phyloP scores from a whole-genome alignment of 2,113 vertebrate species.

The Carassius auratus region DNA sequence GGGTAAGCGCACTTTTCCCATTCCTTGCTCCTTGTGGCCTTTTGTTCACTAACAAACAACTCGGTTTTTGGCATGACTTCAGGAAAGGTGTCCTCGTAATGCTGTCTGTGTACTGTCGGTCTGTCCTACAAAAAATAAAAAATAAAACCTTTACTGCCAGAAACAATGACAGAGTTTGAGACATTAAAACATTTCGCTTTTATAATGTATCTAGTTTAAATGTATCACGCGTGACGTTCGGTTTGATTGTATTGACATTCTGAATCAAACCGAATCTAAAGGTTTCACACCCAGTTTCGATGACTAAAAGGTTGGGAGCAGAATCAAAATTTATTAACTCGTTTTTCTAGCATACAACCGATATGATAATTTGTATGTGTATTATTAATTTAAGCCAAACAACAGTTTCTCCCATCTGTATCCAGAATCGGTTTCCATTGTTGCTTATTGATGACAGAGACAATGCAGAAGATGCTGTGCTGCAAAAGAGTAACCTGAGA shows the following conservation, averaged over 20 bases:
- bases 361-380: neutral
- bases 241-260: neutral
- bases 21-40: neutral
- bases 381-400: neutral
- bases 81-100: constrained; percentile 32
- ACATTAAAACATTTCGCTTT: neutral
- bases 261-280: neutral
- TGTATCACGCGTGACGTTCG: constrained; percentile 10
- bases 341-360: neutral
- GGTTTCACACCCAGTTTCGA: constrained; percentile 44
- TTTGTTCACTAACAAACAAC: constrained; percentile 41
- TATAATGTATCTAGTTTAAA: neutral
- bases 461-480: constrained; percentile 34
- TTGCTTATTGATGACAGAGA: constrained; percentile 17
- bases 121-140: neutral
- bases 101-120: constrained; percentile 10
- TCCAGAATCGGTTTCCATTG: neutral
- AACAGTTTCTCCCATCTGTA: neutral
- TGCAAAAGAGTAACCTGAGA: neutral
- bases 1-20: constrained; percentile 56
- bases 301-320: neutral
- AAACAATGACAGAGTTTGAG: neutral
- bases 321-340: neutral
- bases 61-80: constrained; percentile 6
- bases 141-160: neutral